Conservation (phyloP, 2,113 vertebrate genomes). For the Ictidomys tridecemlineatus region DNA sequence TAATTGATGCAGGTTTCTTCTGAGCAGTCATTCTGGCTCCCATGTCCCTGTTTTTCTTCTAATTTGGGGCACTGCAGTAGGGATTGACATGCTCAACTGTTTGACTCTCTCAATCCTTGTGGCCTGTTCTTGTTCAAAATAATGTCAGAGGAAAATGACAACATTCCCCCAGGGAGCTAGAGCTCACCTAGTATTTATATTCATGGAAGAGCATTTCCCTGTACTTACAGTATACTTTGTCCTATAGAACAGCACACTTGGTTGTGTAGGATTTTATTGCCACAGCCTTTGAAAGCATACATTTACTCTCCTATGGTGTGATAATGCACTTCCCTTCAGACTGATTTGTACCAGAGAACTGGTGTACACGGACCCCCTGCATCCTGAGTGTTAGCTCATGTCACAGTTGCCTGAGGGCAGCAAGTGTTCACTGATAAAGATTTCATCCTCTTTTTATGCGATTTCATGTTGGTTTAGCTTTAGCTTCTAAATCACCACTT, state of each 20-base stretch:
- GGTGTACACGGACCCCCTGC: not conserved
- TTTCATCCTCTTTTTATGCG: constrained; percentile 38
- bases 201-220: not conserved
- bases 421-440: constrained; percentile 42
- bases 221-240: not conserved
- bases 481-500: constrained; percentile 60
- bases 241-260: not conserved
- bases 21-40: not conserved
- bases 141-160: constrained; percentile 46
- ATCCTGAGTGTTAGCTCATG: not conserved
- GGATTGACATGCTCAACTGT: constrained; percentile 29
- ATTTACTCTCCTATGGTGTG: not conserved
- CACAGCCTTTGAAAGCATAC: not conserved
- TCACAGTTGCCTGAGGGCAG: not conserved
- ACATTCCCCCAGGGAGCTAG: not conserved
- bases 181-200: constrained; percentile 28
- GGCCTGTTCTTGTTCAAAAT: constrained; percentile 60
- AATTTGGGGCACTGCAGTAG: not conserved
- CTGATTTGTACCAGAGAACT: not conserved
- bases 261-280: constrained; percentile 25
- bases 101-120: constrained; percentile 33
- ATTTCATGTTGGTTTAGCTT: constrained; percentile 55
- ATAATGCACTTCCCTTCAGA: not conserved
- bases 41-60: constrained; percentile 8
- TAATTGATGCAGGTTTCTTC: constrained; percentile 9